Evolutionary conservation across 2,797 vertebrate species (phyloP).

Genomic region (Pangasius djambal): DNA sequence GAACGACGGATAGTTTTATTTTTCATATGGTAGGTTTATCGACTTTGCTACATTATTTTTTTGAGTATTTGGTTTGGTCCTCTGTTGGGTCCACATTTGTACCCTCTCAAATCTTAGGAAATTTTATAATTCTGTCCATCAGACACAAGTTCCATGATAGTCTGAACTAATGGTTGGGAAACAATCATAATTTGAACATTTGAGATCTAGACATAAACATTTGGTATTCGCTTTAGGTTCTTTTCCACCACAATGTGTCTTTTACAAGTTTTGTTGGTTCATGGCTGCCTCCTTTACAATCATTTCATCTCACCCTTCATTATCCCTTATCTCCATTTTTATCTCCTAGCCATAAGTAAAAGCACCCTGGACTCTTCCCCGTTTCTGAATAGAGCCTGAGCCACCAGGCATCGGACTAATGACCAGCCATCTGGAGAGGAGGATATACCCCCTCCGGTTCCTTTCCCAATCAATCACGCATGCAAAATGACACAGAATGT

Average conservation of each 20-base stretch:
- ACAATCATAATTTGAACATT: not conserved
- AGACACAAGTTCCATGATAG: not conserved
- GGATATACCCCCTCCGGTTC: constrained; percentile 49
- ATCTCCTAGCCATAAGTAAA: constrained; percentile 35
- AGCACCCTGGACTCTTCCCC: constrained; percentile 9
- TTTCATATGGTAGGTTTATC: not conserved
- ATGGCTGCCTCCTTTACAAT: not conserved
- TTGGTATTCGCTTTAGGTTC: not conserved
- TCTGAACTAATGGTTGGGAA: not conserved
- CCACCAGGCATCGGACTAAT: constrained; percentile 53
- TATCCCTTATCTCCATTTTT: constrained; percentile 22
- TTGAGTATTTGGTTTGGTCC: not conserved
- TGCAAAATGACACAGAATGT: constrained; percentile 48
- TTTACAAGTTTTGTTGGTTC: not conserved
- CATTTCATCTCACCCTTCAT: not conserved
- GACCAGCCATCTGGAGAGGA: constrained; percentile 58
- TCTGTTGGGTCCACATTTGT: not conserved
- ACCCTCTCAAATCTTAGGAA: not conserved
- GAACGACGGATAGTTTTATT: not conserved
- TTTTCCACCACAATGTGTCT: not conserved
- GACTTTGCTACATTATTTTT: not conserved
- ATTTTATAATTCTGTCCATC: not conserved
- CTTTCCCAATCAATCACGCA: constrained; percentile 55
- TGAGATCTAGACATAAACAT: not conserved
- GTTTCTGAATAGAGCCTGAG: constrained; percentile 29